Evolutionary conservation across 2,888 invertebrate genomes (phyloP), one percentile per base, ranked within the genome.

Genomic region (Netelia fuscicornis): DNA sequence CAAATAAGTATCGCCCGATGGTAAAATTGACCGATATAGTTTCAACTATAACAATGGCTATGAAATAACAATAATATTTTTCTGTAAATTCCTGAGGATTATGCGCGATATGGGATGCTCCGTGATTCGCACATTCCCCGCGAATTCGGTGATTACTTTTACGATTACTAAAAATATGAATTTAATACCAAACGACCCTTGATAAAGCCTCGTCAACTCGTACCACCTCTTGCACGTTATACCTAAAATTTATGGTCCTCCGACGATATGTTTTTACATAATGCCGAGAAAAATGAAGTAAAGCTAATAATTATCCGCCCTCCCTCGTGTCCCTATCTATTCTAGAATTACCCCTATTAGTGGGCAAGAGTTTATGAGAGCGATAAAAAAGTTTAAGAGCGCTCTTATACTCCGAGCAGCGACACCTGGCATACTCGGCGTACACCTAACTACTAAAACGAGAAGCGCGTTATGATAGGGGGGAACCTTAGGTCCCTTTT

Each of bases 361-460:
- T 10, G 44, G 17, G 68, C 65, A 17, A 71, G 71, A 79, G 44
- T 83, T 83, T 83, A 83, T 80, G 60, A 23, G 17, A 37, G 52
- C 60, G 9, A 70, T 83, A 76, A 83, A 62, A 62, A 30, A 62
- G 67, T 80, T 76, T 71, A 74, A 65, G 23, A 23, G 44, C 37
- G 25, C 48, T 72, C 64, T 80, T 76, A 75, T 42, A 23, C 37
- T 42, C 3, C 25, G 25, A 23, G 20, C 23, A 67, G 48, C 48
- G 42, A 60, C 48, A 78, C 79, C 79, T 64, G 71, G 71, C 71
- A 64, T 64, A 71, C 68, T 62, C 11, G 23, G 10, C 25, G 71
- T 71, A 71, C 54, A 64, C 75, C 48, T 54, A 75, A n/a, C 64
- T 54, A 30, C 30, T 62, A 52, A 52, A 44, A n/a, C n/a, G 71